Evolutionary conservation across 2,888 invertebrate species (phyloP), one percentile per base, ranked within the genome.

Genomic region (Crioceris asparagi): DNA sequence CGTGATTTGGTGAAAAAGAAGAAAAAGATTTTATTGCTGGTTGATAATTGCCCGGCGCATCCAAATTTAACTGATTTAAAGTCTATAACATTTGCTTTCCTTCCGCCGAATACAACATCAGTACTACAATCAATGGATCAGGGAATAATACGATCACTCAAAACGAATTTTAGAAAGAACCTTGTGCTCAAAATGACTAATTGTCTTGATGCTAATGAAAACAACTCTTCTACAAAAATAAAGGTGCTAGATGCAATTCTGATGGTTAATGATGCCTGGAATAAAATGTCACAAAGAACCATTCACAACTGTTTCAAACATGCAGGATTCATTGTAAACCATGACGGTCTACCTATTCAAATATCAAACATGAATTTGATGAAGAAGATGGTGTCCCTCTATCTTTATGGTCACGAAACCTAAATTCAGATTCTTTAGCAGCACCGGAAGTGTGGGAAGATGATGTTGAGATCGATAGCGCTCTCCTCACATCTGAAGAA

Each of bases 1-100:
- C 19, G 19, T 18, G 36, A 46, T 37, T 29, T 47, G 7, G 21
- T 2, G 2, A 35, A 29, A 18, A 31, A 38, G 15, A 44, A 40
- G 6, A 44, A 34, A 21, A 43, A 39, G 19, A 44, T 46, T 10
- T 7, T 48, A 11, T 25, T 48, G 11, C 12, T 46, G 17, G 41
- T 48, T 17, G 42, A 47, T 25, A 47, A 46, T 29, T 47, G 45
- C 32, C 38, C 37, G 3, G 43, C 40, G 7, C 47, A 47, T 42
- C 36, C 39, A 3, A 7, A 37, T 16, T 15, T 39, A 12, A n/a
- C 12, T 5, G 14, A 45, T 11, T 40, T 46, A 12, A 35, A 34
- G 5, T 4, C 10, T 16, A 42, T 44, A n/a, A 38, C 17, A 10
- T 15, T 46, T 12, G 30, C 25, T 17, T 47, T 47, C 32, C 31